Percentiles rank a stretch among this genome's conserved stretches.
Conservation (phyloP, 2,113 vertebrate species). For the Dicaeum eximium region DNA sequence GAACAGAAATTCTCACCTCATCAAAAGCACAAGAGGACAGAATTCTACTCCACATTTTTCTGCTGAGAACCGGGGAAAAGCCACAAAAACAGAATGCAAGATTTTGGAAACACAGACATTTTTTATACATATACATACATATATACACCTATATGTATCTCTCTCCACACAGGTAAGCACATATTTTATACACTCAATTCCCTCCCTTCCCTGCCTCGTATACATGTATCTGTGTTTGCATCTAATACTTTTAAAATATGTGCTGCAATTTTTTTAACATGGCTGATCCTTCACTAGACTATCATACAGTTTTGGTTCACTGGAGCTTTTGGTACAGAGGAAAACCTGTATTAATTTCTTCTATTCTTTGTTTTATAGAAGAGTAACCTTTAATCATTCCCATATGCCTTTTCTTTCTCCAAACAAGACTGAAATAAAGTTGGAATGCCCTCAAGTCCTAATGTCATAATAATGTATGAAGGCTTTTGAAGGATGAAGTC, state of each 20-base stretch:
- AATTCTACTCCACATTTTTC: neutral
- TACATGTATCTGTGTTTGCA: neutral
- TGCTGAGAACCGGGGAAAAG: neutral
- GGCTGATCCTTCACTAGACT: neutral
- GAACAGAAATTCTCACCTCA: neutral
- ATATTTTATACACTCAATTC: neutral
- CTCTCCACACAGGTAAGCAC: neutral
- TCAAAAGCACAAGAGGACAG: neutral
- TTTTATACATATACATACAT: too few species aligned
- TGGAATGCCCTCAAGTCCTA: constrained; percentile 29
- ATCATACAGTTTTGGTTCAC: neutral
- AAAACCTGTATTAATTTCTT: neutral
- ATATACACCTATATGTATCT: too few species aligned
- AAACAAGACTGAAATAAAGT: constrained; percentile 20
- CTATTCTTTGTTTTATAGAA: constrained; percentile 11
- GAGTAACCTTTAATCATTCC: constrained; percentile 30
- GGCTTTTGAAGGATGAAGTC: constrained; percentile 13
- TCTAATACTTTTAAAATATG: neutral
- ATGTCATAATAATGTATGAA: neutral
- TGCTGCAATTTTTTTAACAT: neutral
- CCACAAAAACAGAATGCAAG: neutral
- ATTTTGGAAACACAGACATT: neutral
- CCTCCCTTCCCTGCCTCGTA: accelerated
- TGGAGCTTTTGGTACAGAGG: neutral
- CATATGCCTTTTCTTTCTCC: constrained; percentile 29